Conservation (phyloP, 2,797 vertebrate species). For the Aldrovandia affinis region DNA sequence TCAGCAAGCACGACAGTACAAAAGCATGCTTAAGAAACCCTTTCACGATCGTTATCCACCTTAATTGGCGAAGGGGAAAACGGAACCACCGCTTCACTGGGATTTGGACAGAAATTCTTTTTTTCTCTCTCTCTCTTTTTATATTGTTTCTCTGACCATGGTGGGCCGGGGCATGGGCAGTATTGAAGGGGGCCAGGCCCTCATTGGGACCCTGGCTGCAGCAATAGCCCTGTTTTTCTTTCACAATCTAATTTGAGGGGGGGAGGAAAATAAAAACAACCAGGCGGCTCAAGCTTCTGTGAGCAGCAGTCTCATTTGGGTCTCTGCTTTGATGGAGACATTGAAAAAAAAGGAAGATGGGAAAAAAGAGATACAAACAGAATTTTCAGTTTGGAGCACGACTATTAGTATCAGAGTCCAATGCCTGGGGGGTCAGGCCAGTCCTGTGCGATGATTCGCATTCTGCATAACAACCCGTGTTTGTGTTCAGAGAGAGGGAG, state of each 20-base stretch:
- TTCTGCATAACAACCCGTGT: slow-evolving; percentile 73
- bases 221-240: not conserved
- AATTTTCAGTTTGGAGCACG: slow-evolving; percentile 67
- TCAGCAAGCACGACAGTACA: not conserved
- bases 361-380: slow-evolving; percentile 65
- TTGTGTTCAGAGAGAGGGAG: slow-evolving; percentile 57
- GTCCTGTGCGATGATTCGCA: slow-evolving; percentile 52
- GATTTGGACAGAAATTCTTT: too few relatives aligned
- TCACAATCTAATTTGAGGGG: not conserved
- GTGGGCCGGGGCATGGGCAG: too few relatives aligned
- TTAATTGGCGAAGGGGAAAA: not conserved
- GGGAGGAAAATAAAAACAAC: not conserved
- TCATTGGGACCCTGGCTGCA: not conserved
- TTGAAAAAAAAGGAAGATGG: slow-evolving; percentile 54
- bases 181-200: too few relatives aligned
- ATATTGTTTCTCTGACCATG: too few relatives aligned
- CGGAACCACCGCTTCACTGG: not conserved
- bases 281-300: not conserved
- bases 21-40: not conserved
- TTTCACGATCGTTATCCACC: not conserved
- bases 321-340: slow-evolving; percentile 75
- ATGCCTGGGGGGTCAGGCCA: slow-evolving; percentile 60
- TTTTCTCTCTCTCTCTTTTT: too few relatives aligned
- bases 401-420: slow-evolving; percentile 74
- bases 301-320: not conserved